phyloP scores from a whole-genome alignment of 2,113 vertebrate species.

The Platysternon megacephalum region DNA sequence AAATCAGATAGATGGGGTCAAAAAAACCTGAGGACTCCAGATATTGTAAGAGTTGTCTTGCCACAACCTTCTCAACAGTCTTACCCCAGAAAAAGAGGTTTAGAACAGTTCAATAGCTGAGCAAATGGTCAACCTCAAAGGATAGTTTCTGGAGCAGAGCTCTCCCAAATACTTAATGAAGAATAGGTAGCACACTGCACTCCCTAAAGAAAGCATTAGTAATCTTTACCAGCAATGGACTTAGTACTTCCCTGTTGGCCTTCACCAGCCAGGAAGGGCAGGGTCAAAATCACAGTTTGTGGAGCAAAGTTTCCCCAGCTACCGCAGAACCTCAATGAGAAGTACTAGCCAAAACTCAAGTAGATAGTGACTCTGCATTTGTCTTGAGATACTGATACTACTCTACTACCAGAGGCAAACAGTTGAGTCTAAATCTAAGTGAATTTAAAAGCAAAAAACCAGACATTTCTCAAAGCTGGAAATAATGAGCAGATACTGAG shows the following conservation, averaged over 20 bases:
- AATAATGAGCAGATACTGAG: conserved; percentile 38
- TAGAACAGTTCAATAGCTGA: conserved; percentile 37
- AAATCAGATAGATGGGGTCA: background rate
- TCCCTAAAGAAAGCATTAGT: background rate
- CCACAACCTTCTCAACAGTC: conserved; percentile 24
- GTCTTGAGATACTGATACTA: background rate
- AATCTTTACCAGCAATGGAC: background rate
- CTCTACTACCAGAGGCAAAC: background rate
- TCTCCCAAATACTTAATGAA: background rate
- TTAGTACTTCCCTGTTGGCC: background rate
- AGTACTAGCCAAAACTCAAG: background rate
- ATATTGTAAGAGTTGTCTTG: background rate
- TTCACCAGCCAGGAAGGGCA: background rate
- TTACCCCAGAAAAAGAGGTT: background rate
- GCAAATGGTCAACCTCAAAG: conserved; percentile 44
- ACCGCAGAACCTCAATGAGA: background rate
- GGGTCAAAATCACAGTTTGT: background rate
- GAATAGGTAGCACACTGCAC: background rate
- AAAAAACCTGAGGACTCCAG: background rate
- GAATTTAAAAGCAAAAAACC: background rate
- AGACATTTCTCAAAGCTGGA: conserved; percentile 34
- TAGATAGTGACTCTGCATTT: background rate
- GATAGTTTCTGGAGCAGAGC: conserved; percentile 19
- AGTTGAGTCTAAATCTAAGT: background rate
- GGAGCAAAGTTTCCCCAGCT: conserved; percentile 2